Percentiles rank a stretch among this genome's conserved stretches.
Evolutionary conservation across 1,140 invertebrate species (phyloP).

Genomic region (Thrips palmi): DNA sequence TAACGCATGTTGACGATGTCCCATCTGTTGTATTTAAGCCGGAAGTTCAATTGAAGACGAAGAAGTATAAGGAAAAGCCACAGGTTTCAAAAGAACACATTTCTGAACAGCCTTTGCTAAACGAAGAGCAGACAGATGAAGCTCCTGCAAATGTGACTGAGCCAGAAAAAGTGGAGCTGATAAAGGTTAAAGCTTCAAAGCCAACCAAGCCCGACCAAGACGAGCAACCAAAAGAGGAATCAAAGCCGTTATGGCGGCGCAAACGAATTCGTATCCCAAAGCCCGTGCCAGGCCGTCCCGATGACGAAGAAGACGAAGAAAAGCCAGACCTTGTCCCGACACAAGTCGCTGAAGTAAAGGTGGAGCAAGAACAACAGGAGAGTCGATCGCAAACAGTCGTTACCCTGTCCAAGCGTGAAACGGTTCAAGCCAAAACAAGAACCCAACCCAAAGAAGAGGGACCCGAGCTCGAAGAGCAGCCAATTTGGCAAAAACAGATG

Average conservation of each 20-base stretch:
- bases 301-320: too few relatives aligned
- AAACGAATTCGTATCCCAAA: too few relatives aligned
- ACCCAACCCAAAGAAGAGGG: constrained; percentile 23
- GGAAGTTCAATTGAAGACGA: constrained; percentile 13
- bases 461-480: constrained; percentile 22
- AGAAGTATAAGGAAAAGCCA: constrained; percentile 12
- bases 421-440: constrained; percentile 17
- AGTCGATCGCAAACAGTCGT: constrained; percentile 6
- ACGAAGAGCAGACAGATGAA: too few relatives aligned
- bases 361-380: neutral
- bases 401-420: neutral
- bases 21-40: constrained; percentile 12
- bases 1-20: too few relatives aligned
- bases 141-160: constrained; percentile 7
- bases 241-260: too few relatives aligned
- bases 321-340: constrained; percentile 2
- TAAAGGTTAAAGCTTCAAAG: constrained; percentile 8
- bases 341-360: neutral
- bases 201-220: constrained; percentile 3
- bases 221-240: constrained; percentile 1
- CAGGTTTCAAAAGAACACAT: too few relatives aligned
- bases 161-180: constrained; percentile 10
- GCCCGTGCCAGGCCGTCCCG: too few relatives aligned
- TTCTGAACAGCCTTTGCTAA: too few relatives aligned
- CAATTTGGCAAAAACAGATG: constrained; percentile 27